phyloP scores from a whole-genome alignment of 2,113 vertebrate genomes.

The Martes martes region DNA sequence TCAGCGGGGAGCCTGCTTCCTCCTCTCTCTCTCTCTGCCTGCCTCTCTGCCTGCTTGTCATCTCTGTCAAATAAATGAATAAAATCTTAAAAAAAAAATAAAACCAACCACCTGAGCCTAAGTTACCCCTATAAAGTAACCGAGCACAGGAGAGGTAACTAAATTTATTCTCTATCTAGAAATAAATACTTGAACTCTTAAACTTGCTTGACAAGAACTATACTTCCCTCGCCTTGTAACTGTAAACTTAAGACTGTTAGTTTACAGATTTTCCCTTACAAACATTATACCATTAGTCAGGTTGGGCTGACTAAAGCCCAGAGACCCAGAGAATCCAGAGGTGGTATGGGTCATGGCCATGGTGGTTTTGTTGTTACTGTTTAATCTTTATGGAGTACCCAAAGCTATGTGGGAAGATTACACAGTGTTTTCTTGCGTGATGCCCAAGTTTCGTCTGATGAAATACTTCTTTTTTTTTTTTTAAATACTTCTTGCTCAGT shows the following conservation, averaged over 20 bases:
- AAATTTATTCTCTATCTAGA: background rate
- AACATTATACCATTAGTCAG: background rate
- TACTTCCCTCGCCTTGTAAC: background rate
- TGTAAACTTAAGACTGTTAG: background rate
- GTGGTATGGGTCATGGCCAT: slow-evolving; percentile 63
- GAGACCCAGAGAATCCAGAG: background rate
- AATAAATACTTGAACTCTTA: background rate
- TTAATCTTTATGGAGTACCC: slow-evolving; percentile 38
- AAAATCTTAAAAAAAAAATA: background rate
- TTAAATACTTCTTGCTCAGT: slow-evolving; percentile 73
- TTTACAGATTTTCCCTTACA: background rate
- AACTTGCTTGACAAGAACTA: background rate
- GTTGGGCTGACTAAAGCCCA: background rate
- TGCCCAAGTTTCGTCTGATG: slow-evolving; percentile 62
- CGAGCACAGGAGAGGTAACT: background rate
- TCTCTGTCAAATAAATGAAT: too few relatives aligned
- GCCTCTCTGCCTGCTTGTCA: too few relatives aligned
- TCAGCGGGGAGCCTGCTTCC: too few relatives aligned
- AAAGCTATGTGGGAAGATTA: slow-evolving; percentile 60
- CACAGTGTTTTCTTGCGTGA: slow-evolving; percentile 60
- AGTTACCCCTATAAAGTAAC: background rate
- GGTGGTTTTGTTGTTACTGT: slow-evolving; percentile 17
- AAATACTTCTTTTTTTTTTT: slow-evolving; percentile 62
- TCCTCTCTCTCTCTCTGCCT: too few relatives aligned
- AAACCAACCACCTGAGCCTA: background rate